Percentiles rank a stretch among this genome's conserved stretches.
Evolutionary conservation across 2,888 invertebrate genomes (phyloP).

Genomic region (Leucophenga maculata): DNA sequence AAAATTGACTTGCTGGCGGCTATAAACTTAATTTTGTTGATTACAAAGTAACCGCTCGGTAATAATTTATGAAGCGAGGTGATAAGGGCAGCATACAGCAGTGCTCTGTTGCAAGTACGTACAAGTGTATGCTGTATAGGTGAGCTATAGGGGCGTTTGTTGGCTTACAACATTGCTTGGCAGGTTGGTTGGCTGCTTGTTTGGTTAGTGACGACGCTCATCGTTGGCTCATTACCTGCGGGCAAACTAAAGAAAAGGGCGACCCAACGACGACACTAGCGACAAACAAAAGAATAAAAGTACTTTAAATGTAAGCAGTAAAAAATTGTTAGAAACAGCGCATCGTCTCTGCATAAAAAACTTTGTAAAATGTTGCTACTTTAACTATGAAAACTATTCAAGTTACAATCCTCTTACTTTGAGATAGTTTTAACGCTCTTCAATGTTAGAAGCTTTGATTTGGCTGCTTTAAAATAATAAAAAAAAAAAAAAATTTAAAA

Average conservation of each 20-base stretch:
- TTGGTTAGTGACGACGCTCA: not conserved
- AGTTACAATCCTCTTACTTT: too few species aligned
- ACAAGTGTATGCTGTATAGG: too few species aligned
- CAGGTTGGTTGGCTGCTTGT: not conserved
- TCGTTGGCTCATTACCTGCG: conserved; percentile 17
- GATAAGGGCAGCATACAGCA: conserved; percentile 44
- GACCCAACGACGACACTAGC: not conserved
- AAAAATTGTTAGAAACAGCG: too few species aligned
- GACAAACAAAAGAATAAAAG: conserved; percentile 4
- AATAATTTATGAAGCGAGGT: conserved; percentile 58
- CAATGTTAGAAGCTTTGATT: too few species aligned
- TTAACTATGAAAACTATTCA: too few species aligned
- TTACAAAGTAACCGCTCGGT: conserved; percentile 58
- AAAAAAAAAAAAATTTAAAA: too few species aligned
- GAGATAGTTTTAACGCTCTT: too few species aligned
- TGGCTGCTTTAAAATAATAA: too few species aligned
- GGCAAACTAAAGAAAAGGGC: not conserved
- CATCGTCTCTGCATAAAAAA: too few species aligned
- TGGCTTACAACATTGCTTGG: not conserved
- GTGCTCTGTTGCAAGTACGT: not conserved
- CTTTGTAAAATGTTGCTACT: too few species aligned
- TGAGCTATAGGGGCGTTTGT: not conserved
- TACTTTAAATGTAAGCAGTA: not conserved
- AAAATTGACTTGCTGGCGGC: conserved; percentile 46
- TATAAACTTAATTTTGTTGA: conserved; percentile 61